Percentiles rank a stretch among this genome's conserved stretches.
phyloP scores from a whole-genome alignment of 2,888 invertebrate genomes.

The Chrysolina oricalcia region DNA sequence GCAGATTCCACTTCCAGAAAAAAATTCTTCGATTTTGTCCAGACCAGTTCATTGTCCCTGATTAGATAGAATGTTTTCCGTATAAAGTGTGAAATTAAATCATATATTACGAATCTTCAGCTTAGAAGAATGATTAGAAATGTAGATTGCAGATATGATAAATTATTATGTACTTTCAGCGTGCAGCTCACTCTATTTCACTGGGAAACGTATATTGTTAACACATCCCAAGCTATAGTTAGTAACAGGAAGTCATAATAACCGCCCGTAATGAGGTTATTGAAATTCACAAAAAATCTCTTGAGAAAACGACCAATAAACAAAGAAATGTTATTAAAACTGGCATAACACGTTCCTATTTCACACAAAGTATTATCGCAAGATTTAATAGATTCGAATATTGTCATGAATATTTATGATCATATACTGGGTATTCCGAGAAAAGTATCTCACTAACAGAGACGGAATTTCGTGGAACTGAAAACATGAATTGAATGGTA shows the following conservation, averaged over 20 bases:
- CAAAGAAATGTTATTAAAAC: slow-evolving; percentile 38
- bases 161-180: not conserved
- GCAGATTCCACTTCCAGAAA: too few species aligned
- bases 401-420: slow-evolving; percentile 20
- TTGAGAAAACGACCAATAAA: slow-evolving; percentile 29
- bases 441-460: slow-evolving; percentile 5
- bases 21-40: too few species aligned
- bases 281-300: slow-evolving; percentile 23
- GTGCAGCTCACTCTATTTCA: not conserved
- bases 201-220: slow-evolving; percentile 20
- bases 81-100: not conserved
- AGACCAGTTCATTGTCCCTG: not conserved
- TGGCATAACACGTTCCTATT: slow-evolving; percentile 26
- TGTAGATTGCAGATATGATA: not conserved
- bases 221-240: slow-evolving; percentile 21
- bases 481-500: not conserved
- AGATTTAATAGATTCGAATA: slow-evolving; percentile 17
- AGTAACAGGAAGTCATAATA: slow-evolving; percentile 25
- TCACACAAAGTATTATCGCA: slow-evolving; percentile 16
- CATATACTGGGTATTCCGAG: slow-evolving; percentile 17
- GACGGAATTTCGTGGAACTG: not conserved
- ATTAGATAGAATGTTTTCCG: not conserved
- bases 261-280: slow-evolving; percentile 24
- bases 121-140: not conserved
- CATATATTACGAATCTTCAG: not conserved